Percentiles rank a stretch among this genome's conserved stretches.
phyloP scores from a whole-genome alignment of 2,797 vertebrate genomes.

The Tachyglossus aculeatus region DNA sequence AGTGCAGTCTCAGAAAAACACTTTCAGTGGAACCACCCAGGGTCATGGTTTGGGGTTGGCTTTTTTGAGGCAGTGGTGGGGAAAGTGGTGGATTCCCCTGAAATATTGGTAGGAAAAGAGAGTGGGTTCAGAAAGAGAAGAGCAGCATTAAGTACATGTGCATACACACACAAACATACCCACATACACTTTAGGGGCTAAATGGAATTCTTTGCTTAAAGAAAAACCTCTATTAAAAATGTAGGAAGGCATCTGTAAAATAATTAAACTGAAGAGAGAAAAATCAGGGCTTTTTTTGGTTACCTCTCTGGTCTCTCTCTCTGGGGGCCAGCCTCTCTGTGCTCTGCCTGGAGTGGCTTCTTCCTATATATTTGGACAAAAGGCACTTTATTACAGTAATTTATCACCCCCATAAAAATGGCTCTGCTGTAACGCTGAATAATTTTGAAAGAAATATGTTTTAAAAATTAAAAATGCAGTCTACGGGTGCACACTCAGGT shows the following conservation, averaged over 20 bases:
- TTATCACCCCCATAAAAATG: constrained; percentile 95
- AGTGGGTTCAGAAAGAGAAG: too few species aligned
- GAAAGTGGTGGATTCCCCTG: too few species aligned
- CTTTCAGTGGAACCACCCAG: too few species aligned
- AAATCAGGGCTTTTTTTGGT: constrained; percentile 63
- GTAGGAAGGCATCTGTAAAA: constrained; percentile 69
- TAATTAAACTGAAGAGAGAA: constrained; percentile 75
- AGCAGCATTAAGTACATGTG: too few species aligned
- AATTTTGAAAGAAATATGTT: constrained; percentile 94
- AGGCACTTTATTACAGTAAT: constrained; percentile 95
- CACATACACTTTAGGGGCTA: constrained; percentile 46
- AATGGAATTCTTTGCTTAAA: constrained; percentile 63
- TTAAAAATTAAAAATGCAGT: constrained; percentile 95
- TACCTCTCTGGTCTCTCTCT: constrained; percentile 72
- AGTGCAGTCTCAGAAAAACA: too few species aligned
- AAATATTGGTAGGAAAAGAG: too few species aligned
- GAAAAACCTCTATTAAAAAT: constrained; percentile 72
- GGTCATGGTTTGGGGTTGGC: too few species aligned
- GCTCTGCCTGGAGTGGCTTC: constrained; percentile 71
- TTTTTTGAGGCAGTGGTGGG: too few species aligned
- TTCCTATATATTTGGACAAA: constrained; percentile 76
- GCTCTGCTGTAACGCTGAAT: constrained; percentile 83
- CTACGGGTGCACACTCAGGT: constrained; percentile 76
- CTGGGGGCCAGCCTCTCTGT: constrained; percentile 73
- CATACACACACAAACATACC: background rate